A percentile compares a stretch with the other conserved stretches of the same genome.
These are phyloP conservation scores for Aeoliscus strigatus DNA, from an alignment of 2,797 vertebrate genomes.

Conservation along the genomic window DNA sequence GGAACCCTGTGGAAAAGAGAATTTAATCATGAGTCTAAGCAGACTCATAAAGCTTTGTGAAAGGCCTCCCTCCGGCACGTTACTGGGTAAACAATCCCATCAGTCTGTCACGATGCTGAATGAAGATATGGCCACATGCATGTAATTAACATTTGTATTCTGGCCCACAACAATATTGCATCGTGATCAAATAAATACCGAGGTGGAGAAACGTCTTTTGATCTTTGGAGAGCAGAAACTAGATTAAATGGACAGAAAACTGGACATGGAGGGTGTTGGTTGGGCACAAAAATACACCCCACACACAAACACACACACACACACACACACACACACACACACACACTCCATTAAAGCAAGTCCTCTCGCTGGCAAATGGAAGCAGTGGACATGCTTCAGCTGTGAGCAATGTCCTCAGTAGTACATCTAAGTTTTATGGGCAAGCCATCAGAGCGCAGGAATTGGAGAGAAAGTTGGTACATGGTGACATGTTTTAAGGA, in stretches of 20 bases:
- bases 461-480: constrained; percentile 20
- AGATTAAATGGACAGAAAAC: constrained; percentile 42
- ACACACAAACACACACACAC: too few relatives aligned
- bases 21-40: constrained; percentile 63
- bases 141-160: constrained; percentile 64
- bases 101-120: constrained; percentile 52
- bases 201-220: constrained; percentile 23
- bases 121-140: constrained; percentile 61
- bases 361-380: constrained; percentile 12
- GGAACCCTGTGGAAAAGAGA: constrained; percentile 29
- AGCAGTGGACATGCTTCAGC: constrained; percentile 25
- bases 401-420: constrained; percentile 31
- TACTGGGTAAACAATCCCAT: constrained; percentile 60
- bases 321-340: too few relatives aligned
- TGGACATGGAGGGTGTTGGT: constrained; percentile 40
- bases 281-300: constrained; percentile 34
- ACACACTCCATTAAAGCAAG: constrained; percentile 31
- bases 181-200: constrained; percentile 52
- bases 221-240: constrained; percentile 16
- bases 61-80: constrained; percentile 51
- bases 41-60: constrained; percentile 62
- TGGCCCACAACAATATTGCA: constrained; percentile 41
- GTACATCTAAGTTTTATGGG: constrained; percentile 30
- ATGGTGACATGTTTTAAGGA: constrained; percentile 12
- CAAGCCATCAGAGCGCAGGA: constrained; percentile 16